Evolutionary conservation across 2,888 invertebrate genomes (phyloP).

Genomic region (Carcina quercana): DNA sequence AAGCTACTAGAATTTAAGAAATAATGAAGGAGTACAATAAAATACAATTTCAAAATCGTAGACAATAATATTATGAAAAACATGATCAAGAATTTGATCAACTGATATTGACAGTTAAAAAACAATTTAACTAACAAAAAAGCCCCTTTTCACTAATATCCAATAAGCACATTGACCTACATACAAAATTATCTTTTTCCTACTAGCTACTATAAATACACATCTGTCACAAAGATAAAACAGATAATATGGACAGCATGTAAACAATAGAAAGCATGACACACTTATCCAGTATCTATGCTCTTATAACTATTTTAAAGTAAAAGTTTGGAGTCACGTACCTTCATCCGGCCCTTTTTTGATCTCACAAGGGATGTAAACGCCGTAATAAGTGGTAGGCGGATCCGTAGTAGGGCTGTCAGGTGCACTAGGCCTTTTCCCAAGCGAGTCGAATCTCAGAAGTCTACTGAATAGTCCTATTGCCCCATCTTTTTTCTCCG

Average conservation of each 20-base stretch:
- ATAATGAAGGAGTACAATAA: no score
- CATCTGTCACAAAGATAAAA: slow-evolving; percentile 5
- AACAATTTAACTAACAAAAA: no score
- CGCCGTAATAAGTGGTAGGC: slow-evolving; percentile 56
- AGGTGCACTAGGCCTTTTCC: slow-evolving; percentile 35
- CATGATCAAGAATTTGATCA: no score
- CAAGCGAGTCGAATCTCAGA: slow-evolving; percentile 48
- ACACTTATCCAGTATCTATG: not conserved
- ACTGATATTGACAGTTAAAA: no score
- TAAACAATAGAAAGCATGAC: slow-evolving; percentile 6
- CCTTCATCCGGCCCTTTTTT: slow-evolving; percentile 70
- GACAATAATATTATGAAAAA: no score
- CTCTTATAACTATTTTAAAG: not conserved
- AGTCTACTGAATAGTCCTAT: slow-evolving; percentile 55
- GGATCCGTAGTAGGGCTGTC: slow-evolving; percentile 49
- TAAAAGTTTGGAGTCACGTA: no score
- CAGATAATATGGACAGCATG: slow-evolving; percentile 2
- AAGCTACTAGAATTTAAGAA: no score
- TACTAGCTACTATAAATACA: slow-evolving; percentile 5
- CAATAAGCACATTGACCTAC: slow-evolving; percentile 19
- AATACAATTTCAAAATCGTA: no score
- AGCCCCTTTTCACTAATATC: no score
- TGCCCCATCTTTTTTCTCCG: slow-evolving; percentile 54
- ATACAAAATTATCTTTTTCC: slow-evolving; percentile 11
- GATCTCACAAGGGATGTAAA: slow-evolving; percentile 70